Base-by-base conservation (phyloP, 2,113 vertebrate genomes). In the Oophaga pumilio region DNA sequence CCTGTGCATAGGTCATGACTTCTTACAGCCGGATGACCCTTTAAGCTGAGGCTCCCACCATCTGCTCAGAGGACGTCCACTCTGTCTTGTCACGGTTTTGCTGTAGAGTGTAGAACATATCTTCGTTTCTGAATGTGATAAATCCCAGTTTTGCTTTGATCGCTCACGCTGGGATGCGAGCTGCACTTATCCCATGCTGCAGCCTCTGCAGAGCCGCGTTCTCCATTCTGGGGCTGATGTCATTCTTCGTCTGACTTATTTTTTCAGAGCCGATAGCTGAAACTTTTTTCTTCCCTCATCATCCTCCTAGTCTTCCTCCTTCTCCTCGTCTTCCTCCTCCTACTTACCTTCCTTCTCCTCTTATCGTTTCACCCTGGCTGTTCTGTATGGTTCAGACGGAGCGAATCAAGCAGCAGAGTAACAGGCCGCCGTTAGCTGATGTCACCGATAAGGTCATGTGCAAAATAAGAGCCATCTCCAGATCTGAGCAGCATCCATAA, bases 371-470 rank as follows among this genome's bases (percentile, higher is more conserved):
- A 80, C 86, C 83, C 89, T 69, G 59, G 52, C 9, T 22, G 53
- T 33, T 15, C 60, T 87, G 78, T 33, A 76, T 69, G 28, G 13
- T 15, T 84, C 49, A 5, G 14, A 68, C 60, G 0, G 43, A 52
- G 76, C 79, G 89, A 88, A 77, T 24, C 22, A 83, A 28, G 73
- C 85, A 90, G 68, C 74, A 33, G 87, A 87, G 85, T 82, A 74
- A 18, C 73, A 28, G 87, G 78, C 76, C 11, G 11, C 77, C 91
- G 88, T 89, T 85, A 88, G 89, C 89, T 91, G 85, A 88, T 90
- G 68, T 87, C 87, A 91, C 62, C 69, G 89, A 91, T 26, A 77
- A 90, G 90, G 91, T 91, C 92, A 91, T 85, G 87, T 90, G 82
- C 76, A 83, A 78, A 91, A 88, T 71, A 84, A 85, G 71, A 90